A percentile compares a stretch with the other conserved stretches of the same genome.
Conservation (phyloP, 2,888 invertebrate species). For the Dinocampus coccinellae region DNA sequence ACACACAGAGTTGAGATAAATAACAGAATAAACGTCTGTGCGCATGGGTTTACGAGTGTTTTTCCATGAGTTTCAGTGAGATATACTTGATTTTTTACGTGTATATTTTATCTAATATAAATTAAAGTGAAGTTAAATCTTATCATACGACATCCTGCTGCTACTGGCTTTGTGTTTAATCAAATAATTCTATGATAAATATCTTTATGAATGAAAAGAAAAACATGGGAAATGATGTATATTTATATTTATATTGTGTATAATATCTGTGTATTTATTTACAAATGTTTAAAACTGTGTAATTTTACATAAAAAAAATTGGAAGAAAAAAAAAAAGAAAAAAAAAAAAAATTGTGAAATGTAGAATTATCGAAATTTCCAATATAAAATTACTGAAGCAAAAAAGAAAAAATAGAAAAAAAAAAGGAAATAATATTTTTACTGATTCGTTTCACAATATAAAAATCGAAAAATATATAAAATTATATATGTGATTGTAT, state of each 20-base stretch:
- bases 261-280: too few species aligned
- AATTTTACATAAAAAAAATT: too few species aligned
- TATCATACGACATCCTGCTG: slow-evolving; percentile 57
- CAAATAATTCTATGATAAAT: slow-evolving; percentile 45
- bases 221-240: background rate
- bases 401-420: too few species aligned
- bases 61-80: slow-evolving; percentile 11
- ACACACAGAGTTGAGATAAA: background rate
- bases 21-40: slow-evolving; percentile 26
- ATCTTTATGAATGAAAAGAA: slow-evolving; percentile 27
- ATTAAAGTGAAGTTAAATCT: slow-evolving; percentile 54
- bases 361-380: slow-evolving; percentile 27
- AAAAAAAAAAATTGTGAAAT: background rate
- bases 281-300: too few species aligned
- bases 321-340: too few species aligned
- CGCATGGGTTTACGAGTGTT: background rate
- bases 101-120: slow-evolving; percentile 54
- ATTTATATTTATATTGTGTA: too few species aligned
- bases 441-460: background rate
- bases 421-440: slow-evolving; percentile 26
- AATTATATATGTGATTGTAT: slow-evolving; percentile 21
- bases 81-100: slow-evolving; percentile 4
- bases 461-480: slow-evolving; percentile 7
- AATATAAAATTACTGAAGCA: slow-evolving; percentile 38
- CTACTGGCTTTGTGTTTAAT: slow-evolving; percentile 56